Evolutionary conservation across 2,113 vertebrate genomes (phyloP), one percentile per base, ranked within the genome.

Genomic region (Telmatochromis bifrenatus): DNA sequence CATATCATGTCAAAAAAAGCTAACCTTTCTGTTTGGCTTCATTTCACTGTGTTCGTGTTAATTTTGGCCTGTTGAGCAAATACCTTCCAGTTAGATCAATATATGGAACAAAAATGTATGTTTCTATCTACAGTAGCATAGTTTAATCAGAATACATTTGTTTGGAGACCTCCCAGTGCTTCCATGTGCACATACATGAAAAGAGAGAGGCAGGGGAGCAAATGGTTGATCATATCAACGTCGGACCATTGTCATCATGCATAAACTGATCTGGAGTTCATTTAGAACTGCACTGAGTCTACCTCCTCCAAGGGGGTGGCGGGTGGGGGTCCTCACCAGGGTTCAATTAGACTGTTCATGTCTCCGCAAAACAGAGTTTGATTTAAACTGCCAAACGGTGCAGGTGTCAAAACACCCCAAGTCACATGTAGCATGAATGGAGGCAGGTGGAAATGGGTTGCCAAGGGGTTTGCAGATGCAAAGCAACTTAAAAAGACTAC

Each of bases 221-320:
- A 37, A 0, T 31, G 14, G 0, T 21, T 23, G 5, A 7, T 70
- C 12, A 6, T 13, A 42, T 39, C 7, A 39, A 70, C 0, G 35
- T 70, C 7, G 3, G 12, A 23, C 13, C n/a, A 39, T 70, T 70
- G 12, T 70, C 37, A 15, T 0, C n/a, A 70, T 42, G 13, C 37
- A 42, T 23, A 39, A 42, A 42, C n/a, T 70, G 7, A 14, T 70
- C n/a, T 42, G 65, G 37, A 70, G 65, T 42, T 70, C 1, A 70
- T 42, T 70, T 70, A 23, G 37, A 70, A 23, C 37, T 42, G 37
- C 3, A 23, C 12, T 21, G n/a, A 70, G 65, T 23, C n/a, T 23
- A 42, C 19, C n/a, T 70, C 35, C 37, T 73, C 65, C 13, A 45
- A 70, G n/a, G 62, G n/a, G 35, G 35, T 3, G 58, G 17, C 3